phyloP scores from a whole-genome alignment of 2,888 invertebrate genomes.

The Trichopoda pennipes region DNA sequence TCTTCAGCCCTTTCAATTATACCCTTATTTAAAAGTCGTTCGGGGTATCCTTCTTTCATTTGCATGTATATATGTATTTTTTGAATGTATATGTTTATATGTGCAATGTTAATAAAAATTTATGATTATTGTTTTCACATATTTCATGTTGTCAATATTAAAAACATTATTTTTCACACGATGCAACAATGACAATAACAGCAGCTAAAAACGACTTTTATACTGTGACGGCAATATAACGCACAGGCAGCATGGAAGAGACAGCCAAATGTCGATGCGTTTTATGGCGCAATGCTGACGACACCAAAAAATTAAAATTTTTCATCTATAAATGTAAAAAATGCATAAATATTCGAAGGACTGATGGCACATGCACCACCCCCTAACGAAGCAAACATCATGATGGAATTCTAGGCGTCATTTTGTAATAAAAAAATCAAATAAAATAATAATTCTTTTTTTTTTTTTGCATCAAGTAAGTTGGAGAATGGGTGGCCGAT shows the following conservation, averaged over 20 bases:
- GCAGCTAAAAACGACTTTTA: slow-evolving; percentile 46
- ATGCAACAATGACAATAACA: slow-evolving; percentile 71
- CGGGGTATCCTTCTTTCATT: slow-evolving; percentile 36
- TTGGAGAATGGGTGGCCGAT: not conserved
- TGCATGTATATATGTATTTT: not conserved
- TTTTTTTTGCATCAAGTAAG: not conserved
- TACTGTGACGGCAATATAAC: slow-evolving; percentile 67
- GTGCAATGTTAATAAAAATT: slow-evolving; percentile 78
- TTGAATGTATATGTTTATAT: slow-evolving; percentile 32
- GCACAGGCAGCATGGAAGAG: slow-evolving; percentile 60
- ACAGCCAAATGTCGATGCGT: slow-evolving; percentile 65
- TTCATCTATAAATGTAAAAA: slow-evolving; percentile 59
- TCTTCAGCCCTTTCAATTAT: too few species aligned
- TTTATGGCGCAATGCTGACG: slow-evolving; percentile 68
- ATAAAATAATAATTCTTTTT: slow-evolving; percentile 58
- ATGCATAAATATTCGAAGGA: slow-evolving; percentile 68
- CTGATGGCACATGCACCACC: not conserved
- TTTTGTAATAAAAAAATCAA: slow-evolving; percentile 46
- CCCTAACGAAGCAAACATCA: slow-evolving; percentile 40
- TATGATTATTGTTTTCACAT: slow-evolving; percentile 80
- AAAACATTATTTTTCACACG: slow-evolving; percentile 79
- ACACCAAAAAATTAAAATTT: slow-evolving; percentile 59
- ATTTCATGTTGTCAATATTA: slow-evolving; percentile 80
- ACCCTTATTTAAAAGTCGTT: not conserved
- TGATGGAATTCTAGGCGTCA: slow-evolving; percentile 75